Percentiles rank a stretch among this genome's conserved stretches.
phyloP scores from a whole-genome alignment of 1,140 invertebrate genomes.

The Hypothenemus hampei region DNA sequence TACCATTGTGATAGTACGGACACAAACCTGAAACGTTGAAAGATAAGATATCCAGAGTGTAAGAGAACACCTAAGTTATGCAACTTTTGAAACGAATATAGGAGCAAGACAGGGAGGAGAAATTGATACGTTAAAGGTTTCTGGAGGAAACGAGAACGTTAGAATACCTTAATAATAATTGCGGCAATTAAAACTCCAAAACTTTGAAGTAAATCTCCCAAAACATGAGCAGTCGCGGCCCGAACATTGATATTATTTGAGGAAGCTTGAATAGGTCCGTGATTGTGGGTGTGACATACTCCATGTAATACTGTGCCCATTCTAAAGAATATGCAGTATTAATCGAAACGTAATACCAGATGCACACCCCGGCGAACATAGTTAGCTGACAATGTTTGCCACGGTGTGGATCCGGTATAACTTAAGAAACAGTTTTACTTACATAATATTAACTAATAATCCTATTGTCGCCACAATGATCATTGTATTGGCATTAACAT shows the following conservation, averaged over 20 bases:
- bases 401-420: no score
- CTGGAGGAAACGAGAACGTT: no score
- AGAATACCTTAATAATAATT: conserved; percentile 39
- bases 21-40: no score
- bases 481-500: conserved; percentile 81
- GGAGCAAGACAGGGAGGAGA: no score
- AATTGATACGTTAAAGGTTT: no score
- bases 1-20: no score
- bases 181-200: conserved; percentile 41
- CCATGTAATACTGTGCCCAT: conserved; percentile 73
- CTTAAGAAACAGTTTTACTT: conserved; percentile 45
- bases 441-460: conserved; percentile 80
- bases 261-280: conserved; percentile 8
- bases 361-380: no score
- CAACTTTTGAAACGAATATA: no score
- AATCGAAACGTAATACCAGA: no score
- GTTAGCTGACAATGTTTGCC: no score
- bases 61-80: no score
- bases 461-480: conserved; percentile 78
- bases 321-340: conserved; percentile 45
- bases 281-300: conserved; percentile 47
- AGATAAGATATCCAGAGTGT: not conserved
- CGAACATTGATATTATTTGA: conserved; percentile 76
- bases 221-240: conserved; percentile 87
- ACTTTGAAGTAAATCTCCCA: conserved; percentile 86